Conservation (phyloP, 2,113 vertebrate species). For the Gambusia holbrooki region DNA sequence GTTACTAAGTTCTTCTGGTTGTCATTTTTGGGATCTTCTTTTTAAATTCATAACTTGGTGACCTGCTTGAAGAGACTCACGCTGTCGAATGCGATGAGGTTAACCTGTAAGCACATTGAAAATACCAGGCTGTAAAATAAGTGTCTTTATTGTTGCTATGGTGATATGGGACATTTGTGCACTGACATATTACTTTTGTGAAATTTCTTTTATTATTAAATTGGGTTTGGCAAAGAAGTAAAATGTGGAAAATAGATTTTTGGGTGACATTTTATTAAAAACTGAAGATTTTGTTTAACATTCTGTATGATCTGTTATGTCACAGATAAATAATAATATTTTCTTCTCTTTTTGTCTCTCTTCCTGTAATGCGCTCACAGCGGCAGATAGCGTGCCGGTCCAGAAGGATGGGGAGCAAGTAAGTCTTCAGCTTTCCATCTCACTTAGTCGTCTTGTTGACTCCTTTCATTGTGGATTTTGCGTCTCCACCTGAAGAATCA, state of each 20-base stretch:
- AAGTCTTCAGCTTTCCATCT: constrained; percentile 47
- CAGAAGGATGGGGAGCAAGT: constrained; percentile 86
- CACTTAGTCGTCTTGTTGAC: constrained; percentile 34
- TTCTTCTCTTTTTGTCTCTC: constrained; percentile 17
- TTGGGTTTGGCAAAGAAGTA: background rate
- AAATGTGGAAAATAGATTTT: background rate
- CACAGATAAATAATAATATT: background rate
- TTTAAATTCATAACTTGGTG: background rate
- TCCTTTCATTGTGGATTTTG: constrained; percentile 46
- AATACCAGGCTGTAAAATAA: background rate
- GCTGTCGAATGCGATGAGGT: background rate
- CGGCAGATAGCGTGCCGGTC: constrained; percentile 82
- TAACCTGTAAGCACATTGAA: background rate
- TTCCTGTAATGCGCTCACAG: constrained; percentile 51
- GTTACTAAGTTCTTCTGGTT: background rate
- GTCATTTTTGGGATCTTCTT: background rate
- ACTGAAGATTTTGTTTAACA: background rate
- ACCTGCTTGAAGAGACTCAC: background rate
- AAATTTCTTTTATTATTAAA: background rate
- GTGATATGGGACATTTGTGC: background rate
- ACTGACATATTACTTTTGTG: background rate
- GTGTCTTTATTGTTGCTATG: background rate
- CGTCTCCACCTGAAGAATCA: constrained; percentile 50
- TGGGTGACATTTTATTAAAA: background rate
- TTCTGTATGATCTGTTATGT: constrained; percentile 1